Evolutionary conservation across 1,140 invertebrate species (phyloP).

Genomic region (Chrysopa pallens): DNA sequence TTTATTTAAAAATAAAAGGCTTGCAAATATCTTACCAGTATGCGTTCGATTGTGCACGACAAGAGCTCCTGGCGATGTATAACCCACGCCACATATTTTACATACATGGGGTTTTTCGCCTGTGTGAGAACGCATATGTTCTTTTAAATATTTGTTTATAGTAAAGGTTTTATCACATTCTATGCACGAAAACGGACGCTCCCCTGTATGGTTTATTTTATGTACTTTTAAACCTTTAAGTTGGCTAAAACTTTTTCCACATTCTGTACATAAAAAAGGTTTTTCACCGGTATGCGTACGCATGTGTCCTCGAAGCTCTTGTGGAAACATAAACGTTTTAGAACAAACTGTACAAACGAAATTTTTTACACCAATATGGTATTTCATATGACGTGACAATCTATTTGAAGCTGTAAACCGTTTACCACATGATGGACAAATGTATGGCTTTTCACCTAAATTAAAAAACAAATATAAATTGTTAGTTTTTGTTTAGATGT

Average conservation of each 20-base stretch:
- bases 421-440: conserved; percentile 10
- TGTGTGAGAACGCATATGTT: conserved; percentile 48
- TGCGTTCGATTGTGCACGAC: conserved; percentile 30
- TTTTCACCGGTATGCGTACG: no score
- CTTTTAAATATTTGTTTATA: conserved; percentile 9
- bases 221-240: neutral
- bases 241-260: neutral
- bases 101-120: conserved; percentile 41
- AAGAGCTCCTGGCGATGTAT: conserved; percentile 28
- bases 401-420: conserved; percentile 11
- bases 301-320: no score
- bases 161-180: conserved; percentile 39
- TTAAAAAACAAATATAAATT: no score
- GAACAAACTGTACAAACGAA: no score
- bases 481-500: no score
- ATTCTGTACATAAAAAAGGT: no score
- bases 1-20: no score
- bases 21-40: conserved; percentile 16
- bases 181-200: conserved; percentile 54
- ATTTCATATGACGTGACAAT: conserved; percentile 12
- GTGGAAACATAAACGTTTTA: no score
- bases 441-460: conserved; percentile 8
- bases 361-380: conserved; percentile 8
- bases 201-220: conserved; percentile 24
- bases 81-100: conserved; percentile 29